Conservation (phyloP, 1,140 invertebrate genomes). For the Pollicipes pollicipes region DNA sequence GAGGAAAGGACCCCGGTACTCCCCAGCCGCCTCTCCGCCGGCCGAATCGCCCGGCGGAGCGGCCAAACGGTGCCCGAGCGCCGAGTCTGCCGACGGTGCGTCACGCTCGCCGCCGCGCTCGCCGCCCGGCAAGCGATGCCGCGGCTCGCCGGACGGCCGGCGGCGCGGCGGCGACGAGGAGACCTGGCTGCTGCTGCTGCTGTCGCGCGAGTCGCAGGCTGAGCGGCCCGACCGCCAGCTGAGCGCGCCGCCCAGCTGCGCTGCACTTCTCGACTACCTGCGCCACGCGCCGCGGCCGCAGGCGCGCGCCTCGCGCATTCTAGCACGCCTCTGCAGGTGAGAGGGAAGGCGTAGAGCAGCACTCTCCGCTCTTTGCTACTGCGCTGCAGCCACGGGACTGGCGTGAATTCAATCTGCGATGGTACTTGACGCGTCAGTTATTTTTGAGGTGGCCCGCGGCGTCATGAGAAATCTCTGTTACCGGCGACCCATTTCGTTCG, state of each 20-base stretch:
- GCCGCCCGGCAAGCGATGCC: not conserved
- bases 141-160: not conserved
- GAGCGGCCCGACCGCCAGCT: not conserved
- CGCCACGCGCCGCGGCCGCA: not conserved
- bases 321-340: not conserved
- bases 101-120: not conserved
- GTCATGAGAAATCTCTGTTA: no score
- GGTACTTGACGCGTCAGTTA: no score
- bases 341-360: no score
- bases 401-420: no score
- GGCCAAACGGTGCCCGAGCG: no score
- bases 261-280: not conserved
- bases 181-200: not conserved
- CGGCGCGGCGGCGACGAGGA: not conserved
- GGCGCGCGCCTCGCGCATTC: not conserved
- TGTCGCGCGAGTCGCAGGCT: not conserved
- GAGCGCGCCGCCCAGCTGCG: not conserved
- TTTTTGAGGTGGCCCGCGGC: no score
- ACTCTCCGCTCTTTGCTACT: no score
- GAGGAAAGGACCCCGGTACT: no score
- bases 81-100: no score
- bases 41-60: no score
- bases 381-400: no score
- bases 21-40: not conserved
- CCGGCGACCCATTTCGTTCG: no score